Conservation (phyloP, 2,113 vertebrate species). For the Eudyptes chrysolophus region DNA sequence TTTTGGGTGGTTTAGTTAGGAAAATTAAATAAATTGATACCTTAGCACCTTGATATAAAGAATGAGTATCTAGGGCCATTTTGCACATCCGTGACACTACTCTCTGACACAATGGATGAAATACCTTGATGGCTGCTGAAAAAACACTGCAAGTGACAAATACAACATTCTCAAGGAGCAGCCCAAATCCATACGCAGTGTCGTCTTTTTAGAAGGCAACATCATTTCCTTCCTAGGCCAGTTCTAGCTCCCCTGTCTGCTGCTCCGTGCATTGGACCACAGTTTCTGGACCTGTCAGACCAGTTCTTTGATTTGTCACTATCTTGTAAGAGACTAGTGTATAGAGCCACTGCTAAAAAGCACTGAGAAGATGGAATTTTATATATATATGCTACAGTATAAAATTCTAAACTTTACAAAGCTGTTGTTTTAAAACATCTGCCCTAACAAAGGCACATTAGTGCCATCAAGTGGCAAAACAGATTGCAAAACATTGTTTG, state of each 20-base stretch:
- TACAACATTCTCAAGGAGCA: neutral
- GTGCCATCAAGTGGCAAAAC: constrained; percentile 37
- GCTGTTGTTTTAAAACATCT: neutral
- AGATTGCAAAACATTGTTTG: neutral
- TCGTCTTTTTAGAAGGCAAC: neutral
- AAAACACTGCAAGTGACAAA: neutral
- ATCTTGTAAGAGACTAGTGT: neutral
- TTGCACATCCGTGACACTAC: neutral
- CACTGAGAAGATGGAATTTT: neutral
- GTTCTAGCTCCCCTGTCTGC: neutral
- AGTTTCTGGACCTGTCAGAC: neutral
- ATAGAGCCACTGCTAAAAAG: neutral
- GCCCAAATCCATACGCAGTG: neutral
- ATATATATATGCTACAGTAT: neutral
- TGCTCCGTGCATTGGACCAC: neutral
- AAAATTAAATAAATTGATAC: neutral
- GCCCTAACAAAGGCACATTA: neutral
- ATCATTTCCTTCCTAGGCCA: neutral
- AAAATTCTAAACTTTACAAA: neutral
- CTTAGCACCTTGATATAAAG: neutral
- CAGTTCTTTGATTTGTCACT: neutral
- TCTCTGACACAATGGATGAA: neutral
- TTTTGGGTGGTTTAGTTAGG: neutral
- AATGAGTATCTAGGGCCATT: neutral
- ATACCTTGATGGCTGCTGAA: neutral